These are phyloP conservation scores for Dascyllus trimaculatus DNA, from an alignment of 2,113 vertebrate species.

Conservation along the genomic window DNA sequence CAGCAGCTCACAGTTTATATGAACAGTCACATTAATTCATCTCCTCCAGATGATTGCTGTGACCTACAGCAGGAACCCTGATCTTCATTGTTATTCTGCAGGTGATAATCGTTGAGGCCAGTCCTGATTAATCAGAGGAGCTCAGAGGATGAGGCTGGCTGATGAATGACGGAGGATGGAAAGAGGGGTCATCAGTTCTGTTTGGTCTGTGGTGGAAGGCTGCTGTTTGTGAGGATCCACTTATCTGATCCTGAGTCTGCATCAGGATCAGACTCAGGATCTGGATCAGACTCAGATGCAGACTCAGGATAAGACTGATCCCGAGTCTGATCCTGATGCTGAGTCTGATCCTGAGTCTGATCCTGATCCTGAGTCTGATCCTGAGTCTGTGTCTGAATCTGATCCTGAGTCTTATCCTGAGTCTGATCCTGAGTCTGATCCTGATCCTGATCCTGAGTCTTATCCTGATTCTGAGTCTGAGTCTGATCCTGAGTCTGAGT, in stretches of 20 bases:
- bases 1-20: not conserved
- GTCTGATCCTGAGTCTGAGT: too few relatives aligned
- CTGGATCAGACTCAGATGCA: too few relatives aligned
- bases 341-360: not conserved
- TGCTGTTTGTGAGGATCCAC: not conserved
- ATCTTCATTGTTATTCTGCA: constrained; percentile 41
- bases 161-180: constrained; percentile 8
- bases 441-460: too few relatives aligned
- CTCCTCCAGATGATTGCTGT: constrained; percentile 55
- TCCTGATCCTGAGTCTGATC: too few relatives aligned
- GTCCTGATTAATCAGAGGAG: constrained; percentile 2
- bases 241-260: constrained; percentile 16
- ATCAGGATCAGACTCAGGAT: too few relatives aligned
- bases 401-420: too few relatives aligned
- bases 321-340: not conserved
- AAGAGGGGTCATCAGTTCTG: constrained; percentile 29
- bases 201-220: constrained; percentile 39
- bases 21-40: constrained; percentile 25
- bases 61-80: constrained; percentile 58
- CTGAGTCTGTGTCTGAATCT: too few relatives aligned
- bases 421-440: too few relatives aligned
- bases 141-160: not conserved
- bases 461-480: too few relatives aligned
- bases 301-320: too few relatives aligned
- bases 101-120: constrained; percentile 32